phyloP scores from a whole-genome alignment of 1,140 invertebrate species.

The Radopholus similis region DNA sequence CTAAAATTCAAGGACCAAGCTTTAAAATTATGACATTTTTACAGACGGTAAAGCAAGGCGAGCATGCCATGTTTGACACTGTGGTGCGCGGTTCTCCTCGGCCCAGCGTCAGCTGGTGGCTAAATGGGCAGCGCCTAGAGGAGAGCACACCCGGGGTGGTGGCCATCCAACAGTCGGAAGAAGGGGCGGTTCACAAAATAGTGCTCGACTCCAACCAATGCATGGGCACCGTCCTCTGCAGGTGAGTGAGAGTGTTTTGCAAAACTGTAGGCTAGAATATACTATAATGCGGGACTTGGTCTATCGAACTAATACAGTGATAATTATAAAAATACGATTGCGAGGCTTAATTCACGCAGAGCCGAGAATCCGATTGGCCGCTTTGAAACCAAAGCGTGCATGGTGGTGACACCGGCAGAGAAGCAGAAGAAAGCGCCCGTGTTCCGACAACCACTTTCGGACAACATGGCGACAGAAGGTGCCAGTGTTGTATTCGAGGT shows the following conservation, averaged over 20 bases:
- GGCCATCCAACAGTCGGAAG: slow-evolving; percentile 35
- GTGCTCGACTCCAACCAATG: slow-evolving; percentile 51
- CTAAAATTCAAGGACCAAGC: not conserved
- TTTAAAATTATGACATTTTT: not conserved
- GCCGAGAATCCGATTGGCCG: slow-evolving; percentile 55
- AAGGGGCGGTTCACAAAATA: slow-evolving; percentile 53
- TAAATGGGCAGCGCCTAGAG: slow-evolving; percentile 50
- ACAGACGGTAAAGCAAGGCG: slow-evolving; percentile 56
- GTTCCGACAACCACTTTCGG: slow-evolving; percentile 49
- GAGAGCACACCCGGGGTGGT: slow-evolving; percentile 41
- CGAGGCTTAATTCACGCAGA: slow-evolving; percentile 3
- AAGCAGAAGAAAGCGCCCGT: slow-evolving; percentile 55
- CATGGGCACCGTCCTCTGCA: slow-evolving; percentile 55
- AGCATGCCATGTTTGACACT: slow-evolving; percentile 53
- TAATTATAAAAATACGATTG: not conserved
- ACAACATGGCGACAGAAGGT: slow-evolving; percentile 52
- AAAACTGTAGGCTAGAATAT: not conserved
- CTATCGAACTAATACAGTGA: no score
- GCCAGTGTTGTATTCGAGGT: slow-evolving; percentile 56
- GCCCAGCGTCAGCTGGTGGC: slow-evolving; percentile 50
- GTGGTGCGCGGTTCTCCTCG: slow-evolving; percentile 53
- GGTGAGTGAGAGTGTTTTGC: slow-evolving; percentile 13
- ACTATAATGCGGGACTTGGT: no score
- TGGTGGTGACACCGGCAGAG: slow-evolving; percentile 53
- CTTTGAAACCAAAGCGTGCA: slow-evolving; percentile 56